Evolutionary conservation across 2,113 vertebrate genomes (phyloP).

Genomic region (Tinamus guttatus): DNA sequence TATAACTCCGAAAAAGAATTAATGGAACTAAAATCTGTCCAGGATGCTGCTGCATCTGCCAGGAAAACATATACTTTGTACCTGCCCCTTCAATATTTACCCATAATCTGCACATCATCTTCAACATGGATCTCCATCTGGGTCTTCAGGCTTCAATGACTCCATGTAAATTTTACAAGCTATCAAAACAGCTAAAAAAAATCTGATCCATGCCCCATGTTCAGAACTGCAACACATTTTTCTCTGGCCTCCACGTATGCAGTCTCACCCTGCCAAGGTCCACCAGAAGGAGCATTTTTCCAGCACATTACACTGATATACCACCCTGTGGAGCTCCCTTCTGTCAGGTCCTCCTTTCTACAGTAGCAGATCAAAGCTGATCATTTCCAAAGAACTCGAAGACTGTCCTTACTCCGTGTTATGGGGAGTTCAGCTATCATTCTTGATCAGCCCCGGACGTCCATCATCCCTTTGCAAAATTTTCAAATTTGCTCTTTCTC

Average conservation of each 20-base stretch:
- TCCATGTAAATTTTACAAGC: background rate
- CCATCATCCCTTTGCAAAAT: background rate
- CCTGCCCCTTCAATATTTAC: background rate
- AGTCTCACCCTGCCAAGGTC: background rate
- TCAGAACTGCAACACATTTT: background rate
- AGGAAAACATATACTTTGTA: background rate
- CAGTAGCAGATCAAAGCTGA: background rate
- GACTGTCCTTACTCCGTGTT: background rate
- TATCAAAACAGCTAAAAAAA: background rate
- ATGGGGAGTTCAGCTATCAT: background rate
- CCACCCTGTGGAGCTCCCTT: background rate
- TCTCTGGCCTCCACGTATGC: background rate
- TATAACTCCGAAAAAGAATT: background rate
- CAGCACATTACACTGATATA: background rate
- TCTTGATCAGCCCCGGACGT: background rate
- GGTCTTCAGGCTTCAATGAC: background rate
- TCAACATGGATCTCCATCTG: background rate
- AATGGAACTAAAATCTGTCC: background rate
- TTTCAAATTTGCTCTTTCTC: background rate
- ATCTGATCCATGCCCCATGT: background rate
- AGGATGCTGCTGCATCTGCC: background rate
- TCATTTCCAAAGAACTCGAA: background rate
- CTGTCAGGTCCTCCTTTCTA: background rate
- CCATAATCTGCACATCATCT: background rate
- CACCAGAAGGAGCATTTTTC: constrained; percentile 13